A percentile compares a stretch with the other conserved stretches of the same genome.
Evolutionary conservation across 2,113 vertebrate species (phyloP).

Genomic region (Bos taurus): ARS-UCD2.0 NC_037351.1:16826501-16827000

Average conservation of each 20-base stretch:
- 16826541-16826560: background rate
- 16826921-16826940: background rate
- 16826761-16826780: background rate
- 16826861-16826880: rapidly evolving
- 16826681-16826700: background rate
- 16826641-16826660: background rate
- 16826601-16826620: background rate
- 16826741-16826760: too few relatives aligned
- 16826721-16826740: background rate
- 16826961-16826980: background rate
- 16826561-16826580: background rate
- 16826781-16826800: background rate
- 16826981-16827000: background rate
- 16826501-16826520: background rate
- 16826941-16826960: background rate
- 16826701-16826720: background rate
- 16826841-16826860: background rate
- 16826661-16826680: background rate
- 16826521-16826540: background rate
- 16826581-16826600: background rate
- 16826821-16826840: background rate
- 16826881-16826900: background rate
- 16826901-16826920: background rate
- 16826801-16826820: background rate
- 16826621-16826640: background rate